A percentile compares a stretch with the other conserved stretches of the same genome.
phyloP scores from a whole-genome alignment of 2,888 invertebrate genomes.

The Euzetes globulus region DNA sequence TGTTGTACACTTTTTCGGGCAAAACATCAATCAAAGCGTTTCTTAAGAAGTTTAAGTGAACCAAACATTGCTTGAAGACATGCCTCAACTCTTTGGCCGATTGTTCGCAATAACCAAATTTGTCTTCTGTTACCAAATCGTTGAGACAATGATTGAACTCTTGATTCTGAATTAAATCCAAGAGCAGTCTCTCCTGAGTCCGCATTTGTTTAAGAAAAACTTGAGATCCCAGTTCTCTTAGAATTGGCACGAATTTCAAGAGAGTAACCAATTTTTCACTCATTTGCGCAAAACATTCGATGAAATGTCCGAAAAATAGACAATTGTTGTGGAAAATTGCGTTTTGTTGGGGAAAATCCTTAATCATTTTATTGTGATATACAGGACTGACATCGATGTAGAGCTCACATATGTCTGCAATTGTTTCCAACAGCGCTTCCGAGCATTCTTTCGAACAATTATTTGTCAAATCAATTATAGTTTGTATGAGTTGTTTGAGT shows the following conservation, averaged over 20 bases:
- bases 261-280: not conserved
- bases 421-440: constrained; percentile 60
- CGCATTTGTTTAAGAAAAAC: constrained; percentile 65
- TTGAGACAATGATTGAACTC: constrained; percentile 30
- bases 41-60: constrained; percentile 72
- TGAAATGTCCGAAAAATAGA: constrained; percentile 66
- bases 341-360: constrained; percentile 77
- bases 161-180: constrained; percentile 54
- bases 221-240: constrained; percentile 59
- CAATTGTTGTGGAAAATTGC: constrained; percentile 86
- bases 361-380: constrained; percentile 68
- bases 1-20: constrained; percentile 66
- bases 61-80: constrained; percentile 65
- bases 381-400: constrained; percentile 70
- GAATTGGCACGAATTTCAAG: constrained; percentile 1
- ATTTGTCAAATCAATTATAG: constrained; percentile 50
- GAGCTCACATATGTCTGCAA: constrained; percentile 64
- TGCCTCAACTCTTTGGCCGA: constrained; percentile 43
- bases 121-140: constrained; percentile 21
- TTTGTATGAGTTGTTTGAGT: constrained; percentile 24
- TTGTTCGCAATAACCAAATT: constrained; percentile 35
- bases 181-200: constrained; percentile 65
- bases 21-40: constrained; percentile 82
- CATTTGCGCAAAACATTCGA: constrained; percentile 1
- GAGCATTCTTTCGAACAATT: constrained; percentile 53